phyloP scores from a whole-genome alignment of 2,888 invertebrate species.

The Tachystola acroxantha region DNA sequence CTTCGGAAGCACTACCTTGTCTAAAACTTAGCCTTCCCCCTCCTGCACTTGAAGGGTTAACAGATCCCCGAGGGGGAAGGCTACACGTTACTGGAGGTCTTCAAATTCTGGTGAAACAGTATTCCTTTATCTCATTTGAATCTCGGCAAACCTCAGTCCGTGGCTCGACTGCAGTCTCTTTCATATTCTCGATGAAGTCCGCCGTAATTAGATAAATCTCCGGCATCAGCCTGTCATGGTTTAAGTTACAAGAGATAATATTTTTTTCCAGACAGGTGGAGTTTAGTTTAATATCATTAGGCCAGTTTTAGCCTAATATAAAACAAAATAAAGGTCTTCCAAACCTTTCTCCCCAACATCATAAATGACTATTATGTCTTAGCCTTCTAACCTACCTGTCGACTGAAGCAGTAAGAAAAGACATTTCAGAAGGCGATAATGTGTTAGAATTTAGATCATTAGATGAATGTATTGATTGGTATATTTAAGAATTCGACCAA shows the following conservation, averaged over 20 bases:
- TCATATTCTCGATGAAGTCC: conserved; percentile 31
- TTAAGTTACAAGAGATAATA: not conserved
- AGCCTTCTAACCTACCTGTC: no score
- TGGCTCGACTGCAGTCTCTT: conserved; percentile 28
- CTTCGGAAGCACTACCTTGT: not conserved
- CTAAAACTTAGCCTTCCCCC: not conserved
- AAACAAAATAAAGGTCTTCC: no score
- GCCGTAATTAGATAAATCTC: conserved; percentile 39
- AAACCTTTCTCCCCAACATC: no score
- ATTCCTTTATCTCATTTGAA: conserved; percentile 24
- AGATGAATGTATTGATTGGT: no score
- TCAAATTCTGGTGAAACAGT: not conserved
- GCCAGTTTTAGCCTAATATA: no score
- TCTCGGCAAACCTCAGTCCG: conserved; percentile 21
- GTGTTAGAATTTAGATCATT: no score
- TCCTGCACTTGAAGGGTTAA: not conserved
- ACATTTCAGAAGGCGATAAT: no score
- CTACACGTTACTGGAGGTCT: not conserved
- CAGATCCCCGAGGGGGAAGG: not conserved
- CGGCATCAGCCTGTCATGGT: conserved; percentile 9
- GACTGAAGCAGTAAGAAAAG: no score
- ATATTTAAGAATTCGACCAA: no score
- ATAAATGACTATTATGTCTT: no score
- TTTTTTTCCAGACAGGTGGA: not conserved
- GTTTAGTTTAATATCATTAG: no score